Percentiles rank a stretch among this genome's conserved stretches.
Conservation (phyloP, 2,888 invertebrate species). For the Drosophila anomelani region DNA sequence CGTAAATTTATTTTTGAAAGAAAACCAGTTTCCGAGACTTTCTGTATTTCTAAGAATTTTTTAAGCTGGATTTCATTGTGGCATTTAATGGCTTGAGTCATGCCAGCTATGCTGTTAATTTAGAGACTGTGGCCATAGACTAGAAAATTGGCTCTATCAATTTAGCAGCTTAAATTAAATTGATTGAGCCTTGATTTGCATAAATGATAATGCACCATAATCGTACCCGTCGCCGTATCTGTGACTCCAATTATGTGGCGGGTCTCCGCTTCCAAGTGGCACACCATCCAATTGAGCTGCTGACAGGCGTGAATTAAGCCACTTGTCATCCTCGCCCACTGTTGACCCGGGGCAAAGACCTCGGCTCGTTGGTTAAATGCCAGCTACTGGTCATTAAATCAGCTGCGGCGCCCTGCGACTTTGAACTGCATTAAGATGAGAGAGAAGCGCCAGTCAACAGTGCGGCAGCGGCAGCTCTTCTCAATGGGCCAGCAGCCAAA, state of each 20-base stretch:
- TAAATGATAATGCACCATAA: conserved; percentile 42
- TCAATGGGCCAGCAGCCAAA: conserved; percentile 18
- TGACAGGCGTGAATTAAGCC: conserved; percentile 55
- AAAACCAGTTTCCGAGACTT: neutral
- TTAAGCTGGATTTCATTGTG: neutral
- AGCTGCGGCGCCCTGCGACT: conserved; percentile 27
- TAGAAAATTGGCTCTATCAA: conserved; percentile 60
- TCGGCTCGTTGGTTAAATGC: conserved; percentile 13
- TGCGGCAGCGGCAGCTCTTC: conserved; percentile 1
- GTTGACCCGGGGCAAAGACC: conserved; percentile 44
- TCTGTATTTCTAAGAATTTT: conserved; percentile 8
- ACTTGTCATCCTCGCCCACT: conserved; percentile 56
- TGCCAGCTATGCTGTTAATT: conserved; percentile 5
- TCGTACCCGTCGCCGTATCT: neutral
- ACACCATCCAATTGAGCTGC: conserved; percentile 60
- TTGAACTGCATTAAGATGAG: conserved; percentile 42
- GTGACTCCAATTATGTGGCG: conserved; percentile 19
- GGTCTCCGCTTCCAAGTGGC: conserved; percentile 13
- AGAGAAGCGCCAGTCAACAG: conserved; percentile 21
- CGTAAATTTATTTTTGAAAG: neutral
- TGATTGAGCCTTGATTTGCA: conserved; percentile 48
- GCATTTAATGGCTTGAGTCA: conserved; percentile 3
- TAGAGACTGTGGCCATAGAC: conserved; percentile 32
- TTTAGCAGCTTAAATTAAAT: conserved; percentile 52
- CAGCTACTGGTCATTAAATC: conserved; percentile 16